These are phyloP conservation scores for Malacoraja senta DNA, from an alignment of 2,797 vertebrate genomes.

Conservation along the genomic window DNA sequence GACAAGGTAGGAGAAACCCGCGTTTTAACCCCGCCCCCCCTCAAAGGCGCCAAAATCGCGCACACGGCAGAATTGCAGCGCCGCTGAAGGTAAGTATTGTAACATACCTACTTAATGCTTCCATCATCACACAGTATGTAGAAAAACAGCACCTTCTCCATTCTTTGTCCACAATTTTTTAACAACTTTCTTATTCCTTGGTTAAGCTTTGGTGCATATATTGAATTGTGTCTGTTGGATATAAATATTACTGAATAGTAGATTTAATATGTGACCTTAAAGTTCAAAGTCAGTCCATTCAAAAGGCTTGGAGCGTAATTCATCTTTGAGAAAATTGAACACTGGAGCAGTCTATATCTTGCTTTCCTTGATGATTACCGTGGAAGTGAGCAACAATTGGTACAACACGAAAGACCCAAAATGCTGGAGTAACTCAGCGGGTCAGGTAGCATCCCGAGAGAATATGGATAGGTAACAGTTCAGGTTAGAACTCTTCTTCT, in stretches of 20 bases:
- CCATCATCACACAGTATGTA: background rate
- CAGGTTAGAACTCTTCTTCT: too few relatives aligned
- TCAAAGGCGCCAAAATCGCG: too few relatives aligned
- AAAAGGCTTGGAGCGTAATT: background rate
- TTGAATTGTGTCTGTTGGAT: background rate
- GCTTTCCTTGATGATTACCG: background rate
- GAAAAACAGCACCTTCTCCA: too few relatives aligned
- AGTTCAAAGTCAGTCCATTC: background rate
- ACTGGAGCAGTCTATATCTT: background rate
- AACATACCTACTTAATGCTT: too few relatives aligned
- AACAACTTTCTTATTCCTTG: background rate
- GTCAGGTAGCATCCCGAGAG: too few relatives aligned
- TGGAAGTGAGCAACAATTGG: background rate
- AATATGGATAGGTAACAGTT: too few relatives aligned
- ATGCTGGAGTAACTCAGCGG: too few relatives aligned
- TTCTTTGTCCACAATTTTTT: background rate
- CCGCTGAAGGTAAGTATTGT: too few relatives aligned
- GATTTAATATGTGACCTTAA: background rate
- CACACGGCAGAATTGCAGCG: too few relatives aligned
- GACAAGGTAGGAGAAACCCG: too few relatives aligned
- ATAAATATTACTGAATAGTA: background rate
- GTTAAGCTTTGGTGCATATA: background rate
- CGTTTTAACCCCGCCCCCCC: too few relatives aligned
- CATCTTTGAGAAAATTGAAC: background rate
- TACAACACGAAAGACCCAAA: too few relatives aligned